These are phyloP conservation scores for Micromesistius poutassou DNA, from an alignment of 2,797 vertebrate genomes.

Conservation along the genomic window DNA sequence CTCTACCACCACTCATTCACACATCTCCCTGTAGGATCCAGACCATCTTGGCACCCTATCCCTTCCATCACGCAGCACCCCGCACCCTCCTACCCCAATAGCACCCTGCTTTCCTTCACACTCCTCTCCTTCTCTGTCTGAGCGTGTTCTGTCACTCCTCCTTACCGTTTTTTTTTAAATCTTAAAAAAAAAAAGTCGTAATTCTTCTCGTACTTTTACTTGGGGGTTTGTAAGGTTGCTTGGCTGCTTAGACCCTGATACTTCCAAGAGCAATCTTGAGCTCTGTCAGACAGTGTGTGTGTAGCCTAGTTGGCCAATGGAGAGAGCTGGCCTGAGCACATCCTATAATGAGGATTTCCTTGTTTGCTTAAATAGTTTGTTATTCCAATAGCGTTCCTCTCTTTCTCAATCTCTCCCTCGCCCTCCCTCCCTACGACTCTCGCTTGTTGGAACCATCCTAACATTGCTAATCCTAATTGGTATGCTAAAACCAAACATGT, in stretches of 20 bases:
- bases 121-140: slow-evolving; percentile 9
- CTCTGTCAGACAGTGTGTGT: neutral
- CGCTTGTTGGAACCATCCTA: slow-evolving; percentile 35
- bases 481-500: slow-evolving; percentile 27
- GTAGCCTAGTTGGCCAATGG: neutral
- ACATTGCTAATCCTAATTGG: slow-evolving; percentile 47
- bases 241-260: neutral
- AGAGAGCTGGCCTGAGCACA: neutral
- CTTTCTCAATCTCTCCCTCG: slow-evolving; percentile 17
- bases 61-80: slow-evolving; percentile 25
- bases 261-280: neutral
- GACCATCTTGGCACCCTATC: slow-evolving; percentile 40
- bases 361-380: neutral
- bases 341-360: neutral
- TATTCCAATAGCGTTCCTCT: neutral
- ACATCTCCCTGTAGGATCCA: slow-evolving; percentile 68
- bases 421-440: neutral
- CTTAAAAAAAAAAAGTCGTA: neutral
- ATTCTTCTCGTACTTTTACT: neutral
- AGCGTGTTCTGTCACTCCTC: neutral
- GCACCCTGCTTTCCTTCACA: neutral
- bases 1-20: slow-evolving; percentile 9
- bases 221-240: neutral
- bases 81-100: neutral
- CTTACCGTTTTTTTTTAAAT: neutral